Evolutionary conservation across 2,888 invertebrate genomes (phyloP), one percentile per base, ranked within the genome.

Genomic region (Plagodis dolabraria): DNA sequence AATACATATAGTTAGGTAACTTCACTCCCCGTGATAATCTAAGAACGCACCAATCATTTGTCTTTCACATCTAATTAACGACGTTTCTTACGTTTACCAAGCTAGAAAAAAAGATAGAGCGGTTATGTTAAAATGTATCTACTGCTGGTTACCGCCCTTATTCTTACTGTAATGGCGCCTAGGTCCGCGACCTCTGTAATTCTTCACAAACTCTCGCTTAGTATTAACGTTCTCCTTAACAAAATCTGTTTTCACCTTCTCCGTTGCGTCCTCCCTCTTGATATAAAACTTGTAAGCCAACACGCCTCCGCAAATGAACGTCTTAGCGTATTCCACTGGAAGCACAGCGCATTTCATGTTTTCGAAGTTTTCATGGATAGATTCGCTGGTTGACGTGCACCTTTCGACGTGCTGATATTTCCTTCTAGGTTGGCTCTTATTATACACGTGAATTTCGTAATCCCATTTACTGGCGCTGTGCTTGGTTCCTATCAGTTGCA

Each of bases 391-490:
- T 0, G 86, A 76, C 2, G 63, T 62, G 53, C 90, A 89, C 10
- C 61, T 63, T 42, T 85, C 85, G 0, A 52, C 49, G 48, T 72
- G 85, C 0, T 65, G 64, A 47, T 70, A 86, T 54, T 87, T 89
- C 40, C 85, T 80, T 0, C 80, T 76, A 0, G 80, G 80, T 35
- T 84, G 70, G 0, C 66, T 70, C 68, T 91, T 90, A 47, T 89
- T 83, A 61, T 82, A 92, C 1, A 91, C 58, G 7, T 89, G 85
- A 0, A 91, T 64, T 60, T 89, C 86, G 54, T 87, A 91, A 0
- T 56, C 65, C 91, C 91, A 92, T 65, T 87, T 89, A 0, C 65
- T 53, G 0, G 90, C 89, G 60, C 85, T 84, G 0, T 69, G 40
- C 12, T 71, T 72, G 0, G 87, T 84, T 0, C 89, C 87, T 0